phyloP scores from a whole-genome alignment of 2,797 vertebrate species.

The Vireo griseus region DNA sequence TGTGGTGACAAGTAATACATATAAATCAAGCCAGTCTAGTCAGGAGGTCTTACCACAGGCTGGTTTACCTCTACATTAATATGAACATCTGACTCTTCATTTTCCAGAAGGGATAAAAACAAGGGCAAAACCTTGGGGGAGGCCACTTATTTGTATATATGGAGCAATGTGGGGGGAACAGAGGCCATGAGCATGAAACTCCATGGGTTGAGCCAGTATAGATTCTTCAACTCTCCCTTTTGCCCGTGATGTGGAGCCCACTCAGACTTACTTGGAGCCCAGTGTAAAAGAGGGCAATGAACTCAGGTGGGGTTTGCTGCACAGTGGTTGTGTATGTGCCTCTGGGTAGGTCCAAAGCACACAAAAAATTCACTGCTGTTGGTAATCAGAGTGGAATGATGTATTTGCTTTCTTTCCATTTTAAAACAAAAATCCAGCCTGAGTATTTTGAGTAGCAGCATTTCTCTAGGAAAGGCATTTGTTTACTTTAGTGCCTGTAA shows the following conservation, averaged over 20 bases:
- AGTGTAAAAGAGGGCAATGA: neutral
- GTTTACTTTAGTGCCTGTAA: slow-evolving; percentile 27
- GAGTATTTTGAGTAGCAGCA: neutral
- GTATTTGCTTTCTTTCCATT: neutral
- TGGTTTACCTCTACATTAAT: neutral
- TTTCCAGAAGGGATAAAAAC: neutral
- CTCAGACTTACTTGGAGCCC: neutral
- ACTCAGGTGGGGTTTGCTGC: neutral
- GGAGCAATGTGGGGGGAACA: neutral
- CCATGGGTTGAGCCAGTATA: neutral
- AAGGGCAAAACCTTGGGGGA: neutral
- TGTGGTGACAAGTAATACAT: neutral
- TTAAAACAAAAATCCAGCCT: neutral
- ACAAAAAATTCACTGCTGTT: neutral
- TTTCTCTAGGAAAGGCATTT: slow-evolving; percentile 40
- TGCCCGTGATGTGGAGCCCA: accelerated
- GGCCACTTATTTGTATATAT: accelerated
- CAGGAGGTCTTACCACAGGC: neutral
- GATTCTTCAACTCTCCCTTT: neutral
- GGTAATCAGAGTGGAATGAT: neutral
- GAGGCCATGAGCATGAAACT: neutral
- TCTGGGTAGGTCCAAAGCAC: neutral
- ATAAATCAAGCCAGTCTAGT: neutral
- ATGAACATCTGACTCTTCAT: neutral
- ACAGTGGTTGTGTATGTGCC: neutral